Evolutionary conservation across 35 echinoderm and acorn worm species (phyloP), one percentile per base, ranked within the genome.

Genomic region (Diadema setosum): DNA sequence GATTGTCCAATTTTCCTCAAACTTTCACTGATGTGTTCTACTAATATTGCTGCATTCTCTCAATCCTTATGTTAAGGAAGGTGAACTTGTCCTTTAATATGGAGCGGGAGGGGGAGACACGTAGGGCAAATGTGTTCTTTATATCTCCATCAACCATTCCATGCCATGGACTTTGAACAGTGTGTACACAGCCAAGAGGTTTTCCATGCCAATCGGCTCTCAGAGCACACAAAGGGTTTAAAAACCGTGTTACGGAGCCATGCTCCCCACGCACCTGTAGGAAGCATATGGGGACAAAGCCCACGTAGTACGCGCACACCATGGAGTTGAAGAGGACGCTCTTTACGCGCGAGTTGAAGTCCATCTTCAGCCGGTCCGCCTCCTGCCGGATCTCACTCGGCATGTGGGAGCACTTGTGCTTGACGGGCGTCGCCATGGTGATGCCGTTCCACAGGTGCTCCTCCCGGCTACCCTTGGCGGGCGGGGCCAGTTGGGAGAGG

Each of bases 231-330:
- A n/a, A n/a, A n/a, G n/a, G n/a, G n/a, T n/a, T n/a, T n/a, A n/a
- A n/a, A 11, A 81, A 81, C 29, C 46, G 39, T 0, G 49, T 83
- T 44, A 18, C 5, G 12, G 45, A 44, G 26, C 0, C 45, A 55
- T 18, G 9, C 16, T 1, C 30, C 43, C n/a, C n/a, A 87, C 82
- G 94, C 39, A 99, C 96, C 89, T 99, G 96, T 11, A 99, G 35
- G 59, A 99, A 99, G 81, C 96, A 99, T 43, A 99, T 91, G 2
- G 96, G 96, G 9, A 99, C 96, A 90, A 99, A 99, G 39, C 96
- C 96, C 31, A 99, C 96, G 64, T 99, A 99, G 82, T 99, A 99
- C 35, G 96, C 96, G 52, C 96, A 99, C 30, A 99, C 96, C 96
- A 99, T 99, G 12, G 96, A 99, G 52, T 99, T 99, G 81, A 99